A percentile compares a stretch with the other conserved stretches of the same genome.
Evolutionary conservation across 2,888 invertebrate genomes (phyloP).

Genomic region (Endotricha flammealis): DNA sequence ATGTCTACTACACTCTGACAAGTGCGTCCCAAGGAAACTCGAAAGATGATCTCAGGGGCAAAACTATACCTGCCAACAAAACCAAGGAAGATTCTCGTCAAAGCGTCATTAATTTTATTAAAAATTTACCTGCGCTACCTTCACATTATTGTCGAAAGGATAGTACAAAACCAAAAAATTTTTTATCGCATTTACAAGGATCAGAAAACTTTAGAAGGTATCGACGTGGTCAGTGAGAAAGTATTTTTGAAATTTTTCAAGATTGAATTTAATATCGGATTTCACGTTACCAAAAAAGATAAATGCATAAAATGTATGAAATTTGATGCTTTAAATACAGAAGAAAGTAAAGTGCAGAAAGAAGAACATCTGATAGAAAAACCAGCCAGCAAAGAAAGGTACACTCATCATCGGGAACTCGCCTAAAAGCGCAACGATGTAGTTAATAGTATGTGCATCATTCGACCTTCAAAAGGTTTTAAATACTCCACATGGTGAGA

Average conservation of each 20-base stretch:
- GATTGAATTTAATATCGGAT: constrained; percentile 2
- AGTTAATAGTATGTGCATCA: constrained; percentile 5
- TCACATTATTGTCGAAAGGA: too few species aligned
- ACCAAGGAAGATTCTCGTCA: too few species aligned
- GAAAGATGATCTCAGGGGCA: too few species aligned
- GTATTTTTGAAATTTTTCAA: neutral
- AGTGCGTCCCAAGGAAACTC: neutral
- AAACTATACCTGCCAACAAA: too few species aligned
- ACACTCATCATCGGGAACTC: too few species aligned
- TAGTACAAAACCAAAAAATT: too few species aligned
- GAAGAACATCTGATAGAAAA: constrained; percentile 2
- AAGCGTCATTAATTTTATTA: too few species aligned
- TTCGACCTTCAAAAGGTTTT: constrained; percentile 18
- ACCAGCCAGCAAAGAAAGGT: too few species aligned
- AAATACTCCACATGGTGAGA: constrained; percentile 19
- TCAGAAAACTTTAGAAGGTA: neutral
- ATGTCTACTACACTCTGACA: neutral
- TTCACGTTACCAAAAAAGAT: constrained; percentile 4
- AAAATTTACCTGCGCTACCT: neutral
- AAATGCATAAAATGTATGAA: too few species aligned
- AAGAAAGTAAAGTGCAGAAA: neutral
- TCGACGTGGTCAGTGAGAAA: constrained; percentile 1
- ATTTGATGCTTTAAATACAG: neutral
- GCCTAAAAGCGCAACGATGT: too few species aligned
- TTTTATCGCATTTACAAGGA: too few species aligned